Conservation (phyloP, 2,113 vertebrate genomes). For the Gymnorhina tibicen region DNA sequence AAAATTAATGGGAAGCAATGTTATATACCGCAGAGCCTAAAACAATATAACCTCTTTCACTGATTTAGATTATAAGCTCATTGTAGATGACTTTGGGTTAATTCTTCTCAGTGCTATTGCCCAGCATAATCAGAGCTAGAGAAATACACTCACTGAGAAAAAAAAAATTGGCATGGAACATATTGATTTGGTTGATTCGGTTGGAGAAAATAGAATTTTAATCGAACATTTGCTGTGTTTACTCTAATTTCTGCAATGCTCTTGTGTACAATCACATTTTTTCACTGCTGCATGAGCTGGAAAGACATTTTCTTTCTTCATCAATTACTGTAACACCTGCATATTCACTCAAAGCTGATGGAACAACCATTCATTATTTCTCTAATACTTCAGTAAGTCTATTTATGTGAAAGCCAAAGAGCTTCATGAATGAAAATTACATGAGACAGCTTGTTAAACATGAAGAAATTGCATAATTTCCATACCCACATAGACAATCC, state of each 20-base stretch:
- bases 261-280: not conserved
- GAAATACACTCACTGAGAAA: not conserved
- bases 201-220: not conserved
- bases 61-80: not conserved
- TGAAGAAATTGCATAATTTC: not conserved
- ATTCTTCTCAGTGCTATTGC: not conserved
- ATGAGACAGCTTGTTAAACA: not conserved
- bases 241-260: slow-evolving; percentile 11
- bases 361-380: not conserved
- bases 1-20: not conserved
- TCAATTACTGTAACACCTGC: not conserved
- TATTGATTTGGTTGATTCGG: not conserved
- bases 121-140: not conserved
- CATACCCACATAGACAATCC: not conserved
- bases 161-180: not conserved
- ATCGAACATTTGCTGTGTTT: not conserved
- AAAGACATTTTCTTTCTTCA: not conserved
- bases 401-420: not conserved
- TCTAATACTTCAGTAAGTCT: not conserved
- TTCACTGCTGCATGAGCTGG: not conserved
- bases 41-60: not conserved
- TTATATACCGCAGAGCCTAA: not conserved
- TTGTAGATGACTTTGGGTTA: not conserved
- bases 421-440: not conserved
- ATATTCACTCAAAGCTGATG: not conserved